Base-by-base conservation (phyloP, 2,113 vertebrate genomes). In the Thamnophis sirtalis region DNA sequence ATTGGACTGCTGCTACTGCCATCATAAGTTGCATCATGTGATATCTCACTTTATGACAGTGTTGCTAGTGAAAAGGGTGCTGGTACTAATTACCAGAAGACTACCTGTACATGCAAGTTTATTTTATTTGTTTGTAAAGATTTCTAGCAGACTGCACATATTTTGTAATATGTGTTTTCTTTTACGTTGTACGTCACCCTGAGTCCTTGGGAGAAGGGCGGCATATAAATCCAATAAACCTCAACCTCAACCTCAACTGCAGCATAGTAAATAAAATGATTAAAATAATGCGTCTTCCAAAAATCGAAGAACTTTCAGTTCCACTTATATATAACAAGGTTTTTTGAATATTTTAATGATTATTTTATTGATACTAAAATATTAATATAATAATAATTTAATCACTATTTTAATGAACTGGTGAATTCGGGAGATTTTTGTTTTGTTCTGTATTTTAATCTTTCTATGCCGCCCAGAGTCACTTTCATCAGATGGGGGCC, bases 81-180 rank as follows among this genome's bases (percentile, higher is more conserved):
- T 9, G 68, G 17, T 38, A 6, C 68, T 33, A 80, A 80, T 38
- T 80, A 38, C 13, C 15, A 80, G n/a, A 80, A 80, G 68, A 38
- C 33, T 21, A 38, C 10, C 68, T 80, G 17, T 38, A 80, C 80
- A 49, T 89, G 54, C 63, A 94, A 92, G 92, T 68, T 90, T 5
- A 93, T 89, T 90, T 91, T 89, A 60, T 22, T 7, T 87, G 88
- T 53, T 85, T 91, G 55, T 54, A 91, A 95, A 91, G 68, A 90
- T 93, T 92, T 93, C 93, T 91, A 95, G 21, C 54, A 54, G 21
- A 53, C 19, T 84, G n/a, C n/a, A n/a, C n/a, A n/a, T n/a, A n/a
- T n/a, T n/a, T n/a, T n/a, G n/a, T n/a, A n/a, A n/a, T n/a, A n/a
- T n/a, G n/a, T n/a, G n/a, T n/a, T n/a, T n/a, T n/a, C n/a, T n/a